A percentile compares a stretch with the other conserved stretches of the same genome.
Conservation (phyloP, 2,888 invertebrate species). For the Agonopterix subpropinquella region DNA sequence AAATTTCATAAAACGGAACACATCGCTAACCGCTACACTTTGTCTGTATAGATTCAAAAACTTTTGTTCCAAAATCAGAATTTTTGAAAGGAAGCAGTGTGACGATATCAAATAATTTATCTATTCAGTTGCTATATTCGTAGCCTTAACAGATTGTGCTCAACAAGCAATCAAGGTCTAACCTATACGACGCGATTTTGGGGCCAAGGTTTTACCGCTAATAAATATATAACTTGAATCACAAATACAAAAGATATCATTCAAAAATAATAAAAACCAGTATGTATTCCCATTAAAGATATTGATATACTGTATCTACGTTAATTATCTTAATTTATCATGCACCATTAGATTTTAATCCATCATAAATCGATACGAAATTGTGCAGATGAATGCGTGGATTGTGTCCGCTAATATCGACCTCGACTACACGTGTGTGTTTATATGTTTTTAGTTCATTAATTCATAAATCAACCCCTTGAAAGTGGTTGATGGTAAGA, state of each 20-base stretch:
- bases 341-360: no score
- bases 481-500: constrained; percentile 24
- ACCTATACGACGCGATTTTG: constrained; percentile 54
- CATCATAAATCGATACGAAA: no score
- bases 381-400: no score
- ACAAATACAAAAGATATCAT: no score
- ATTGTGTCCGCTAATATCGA: not conserved
- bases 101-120: constrained; percentile 23
- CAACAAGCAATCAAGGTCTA: constrained; percentile 37
- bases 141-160: constrained; percentile 53
- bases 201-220: constrained; percentile 65
- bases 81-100: constrained; percentile 9
- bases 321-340: no score
- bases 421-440: not conserved
- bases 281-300: no score
- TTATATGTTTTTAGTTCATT: constrained; percentile 33
- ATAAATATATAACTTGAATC: constrained; percentile 22
- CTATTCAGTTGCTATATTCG: constrained; percentile 56
- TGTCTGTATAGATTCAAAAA: no score
- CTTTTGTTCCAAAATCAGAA: no score
- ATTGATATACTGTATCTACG: no score
- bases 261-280: constrained; percentile 6
- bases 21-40: no score
- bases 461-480: constrained; percentile 51
- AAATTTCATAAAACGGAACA: no score